Base-by-base conservation (phyloP, 2,113 vertebrate genomes). In the Poicephalus meyeri region DNA sequence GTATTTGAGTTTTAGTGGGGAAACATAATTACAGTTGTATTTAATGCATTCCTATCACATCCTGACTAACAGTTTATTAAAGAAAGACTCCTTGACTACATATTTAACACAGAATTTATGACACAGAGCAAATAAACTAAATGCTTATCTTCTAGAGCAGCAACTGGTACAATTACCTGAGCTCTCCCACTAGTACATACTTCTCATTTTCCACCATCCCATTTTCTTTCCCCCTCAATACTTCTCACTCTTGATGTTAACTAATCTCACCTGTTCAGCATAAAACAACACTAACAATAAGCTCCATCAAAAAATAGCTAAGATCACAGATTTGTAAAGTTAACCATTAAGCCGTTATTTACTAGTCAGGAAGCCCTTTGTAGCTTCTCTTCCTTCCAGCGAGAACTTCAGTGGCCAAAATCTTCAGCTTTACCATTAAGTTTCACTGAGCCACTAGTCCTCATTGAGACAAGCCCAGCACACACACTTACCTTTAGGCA, bases 341-440 rank as follows among this genome's bases (percentile, higher is more conserved):
- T 37, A 18, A 50, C 3, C 6, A 26, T 3, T 1, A 39, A 39
- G 37, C 37, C 37, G 9, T 39, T 44, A 3, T n/a, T 83, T 41
- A n/a, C 20, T 12, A 33, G 5, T 9, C 11, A 58, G 2, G 7
- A 46, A 55, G 4, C 4, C 4, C 2, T 42, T 33, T 65, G 42
- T 11, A 49, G 7, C 4, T 49, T 44, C 11, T 79, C 8, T 50
- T 29, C 11, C 19, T 64, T 64, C 33, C 2, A 0, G 28, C 3
- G 10, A 11, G 8, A 28, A 64, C 5, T 25, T 29, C 28, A 55
- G 14, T 1, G 0, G 3, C 15, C 16, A 69, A 37, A 15, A 53
- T 2, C 11, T 19, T 46, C 21, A 55, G 5, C 9, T 80, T 64
- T 21, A 73, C 10, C 13, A 17, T 20, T 2, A 44, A 19, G 11